Conservation (phyloP, 2,888 invertebrate species). For the Molorchus minor region DNA sequence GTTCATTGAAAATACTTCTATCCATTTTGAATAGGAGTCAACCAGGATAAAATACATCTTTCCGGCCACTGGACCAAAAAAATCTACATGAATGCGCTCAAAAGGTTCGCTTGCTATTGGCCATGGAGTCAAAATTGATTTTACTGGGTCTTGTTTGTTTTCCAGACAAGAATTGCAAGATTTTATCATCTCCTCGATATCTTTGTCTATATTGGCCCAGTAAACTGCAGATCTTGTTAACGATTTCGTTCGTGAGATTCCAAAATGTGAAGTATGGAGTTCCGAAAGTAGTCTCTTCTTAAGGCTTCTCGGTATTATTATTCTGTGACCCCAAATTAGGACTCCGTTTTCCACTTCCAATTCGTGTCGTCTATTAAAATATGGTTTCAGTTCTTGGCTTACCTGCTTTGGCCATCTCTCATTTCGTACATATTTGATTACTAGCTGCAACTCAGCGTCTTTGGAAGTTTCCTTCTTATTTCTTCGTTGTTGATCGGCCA, state of each 20-base stretch:
- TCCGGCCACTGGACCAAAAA: conserved; percentile 49
- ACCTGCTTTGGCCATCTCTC: not conserved
- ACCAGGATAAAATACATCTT: conserved; percentile 46
- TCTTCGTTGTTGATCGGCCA: conserved; percentile 26
- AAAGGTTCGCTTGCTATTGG: conserved; percentile 47
- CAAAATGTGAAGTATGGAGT: conserved; percentile 38
- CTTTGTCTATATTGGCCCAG: conserved; percentile 47
- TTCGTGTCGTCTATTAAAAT: conserved; percentile 16
- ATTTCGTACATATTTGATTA: not conserved
- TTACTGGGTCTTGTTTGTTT: conserved; percentile 45
- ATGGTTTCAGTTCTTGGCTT: not conserved
- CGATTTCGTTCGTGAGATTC: conserved; percentile 41
- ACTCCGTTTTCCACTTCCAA: conserved; percentile 26
- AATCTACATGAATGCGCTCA: conserved; percentile 59
- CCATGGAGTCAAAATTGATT: conserved; percentile 38
- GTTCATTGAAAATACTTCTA: conserved; percentile 50
- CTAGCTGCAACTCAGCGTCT: not conserved
- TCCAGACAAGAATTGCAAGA: conserved; percentile 43
- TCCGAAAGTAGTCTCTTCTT: conserved; percentile 32
- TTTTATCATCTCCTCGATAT: conserved; percentile 45
- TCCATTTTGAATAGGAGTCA: conserved; percentile 60
- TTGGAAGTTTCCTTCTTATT: conserved; percentile 1
- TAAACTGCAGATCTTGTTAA: conserved; percentile 43
- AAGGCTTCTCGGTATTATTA: conserved; percentile 21
- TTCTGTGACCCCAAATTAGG: conserved; percentile 32